Evolutionary conservation across 2,797 vertebrate species (phyloP).

Genomic region (Tolypeutes matacus): DNA sequence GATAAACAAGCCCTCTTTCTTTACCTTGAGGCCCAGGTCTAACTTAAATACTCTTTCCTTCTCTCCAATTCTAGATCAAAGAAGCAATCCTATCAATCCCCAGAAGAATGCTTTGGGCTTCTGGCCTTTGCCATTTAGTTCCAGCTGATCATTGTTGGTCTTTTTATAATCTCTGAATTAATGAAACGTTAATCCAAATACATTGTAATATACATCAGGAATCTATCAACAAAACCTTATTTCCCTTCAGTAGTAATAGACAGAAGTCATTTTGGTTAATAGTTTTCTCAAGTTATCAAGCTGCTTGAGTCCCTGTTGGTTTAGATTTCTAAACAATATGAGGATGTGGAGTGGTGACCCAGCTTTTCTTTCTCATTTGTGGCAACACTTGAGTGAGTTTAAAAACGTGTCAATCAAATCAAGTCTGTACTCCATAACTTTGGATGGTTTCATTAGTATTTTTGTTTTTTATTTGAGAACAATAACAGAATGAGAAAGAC

Average conservation of each 20-base stretch:
- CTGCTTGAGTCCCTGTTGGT: neutral
- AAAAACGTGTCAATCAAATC: neutral
- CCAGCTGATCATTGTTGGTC: neutral
- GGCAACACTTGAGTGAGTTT: neutral
- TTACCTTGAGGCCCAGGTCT: neutral
- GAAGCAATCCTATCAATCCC: neutral
- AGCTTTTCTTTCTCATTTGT: neutral
- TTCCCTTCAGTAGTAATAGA: neutral
- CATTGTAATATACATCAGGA: neutral
- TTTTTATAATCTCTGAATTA: conserved; percentile 25
- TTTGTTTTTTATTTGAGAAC: neutral
- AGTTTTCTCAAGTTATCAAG: conserved; percentile 23
- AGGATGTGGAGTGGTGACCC: neutral
- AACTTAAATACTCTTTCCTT: neutral
- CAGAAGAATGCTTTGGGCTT: conserved; percentile 42
- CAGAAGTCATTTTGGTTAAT: neutral
- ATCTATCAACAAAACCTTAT: neutral
- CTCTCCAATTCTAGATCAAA: conserved; percentile 32
- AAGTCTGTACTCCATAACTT: neutral
- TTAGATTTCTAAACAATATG: conserved; percentile 41
- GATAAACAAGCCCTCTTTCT: neutral
- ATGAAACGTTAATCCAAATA: conserved; percentile 32
- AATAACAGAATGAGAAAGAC: neutral
- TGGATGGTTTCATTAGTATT: neutral
- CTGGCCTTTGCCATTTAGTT: conserved; percentile 19